These are phyloP conservation scores for Hippopotamyrus pictus DNA, from an alignment of 2,797 vertebrate genomes.

Conservation along the genomic window DNA sequence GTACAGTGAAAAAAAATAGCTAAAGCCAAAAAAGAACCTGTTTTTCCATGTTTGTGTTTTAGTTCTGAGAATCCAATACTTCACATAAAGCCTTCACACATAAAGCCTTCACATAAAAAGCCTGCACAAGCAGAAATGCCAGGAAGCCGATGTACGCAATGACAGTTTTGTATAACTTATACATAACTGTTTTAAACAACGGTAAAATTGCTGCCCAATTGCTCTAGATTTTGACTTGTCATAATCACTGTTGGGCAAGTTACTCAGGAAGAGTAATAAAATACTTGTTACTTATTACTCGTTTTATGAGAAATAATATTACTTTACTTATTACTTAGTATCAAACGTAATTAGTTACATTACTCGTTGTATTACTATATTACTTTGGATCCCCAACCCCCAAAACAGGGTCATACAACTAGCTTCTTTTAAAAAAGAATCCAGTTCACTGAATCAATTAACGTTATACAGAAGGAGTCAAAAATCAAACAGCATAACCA, in stretches of 20 bases:
- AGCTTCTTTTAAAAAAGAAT: neutral
- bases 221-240: neutral
- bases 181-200: neutral
- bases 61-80: neutral
- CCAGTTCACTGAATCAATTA: neutral
- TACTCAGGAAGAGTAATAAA: neutral
- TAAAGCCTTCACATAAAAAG: neutral
- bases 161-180: neutral
- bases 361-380: neutral
- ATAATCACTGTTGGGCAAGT: too few relatives aligned
- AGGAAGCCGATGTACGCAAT: neutral
- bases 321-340: neutral
- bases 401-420: neutral
- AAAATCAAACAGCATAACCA: neutral
- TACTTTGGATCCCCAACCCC: neutral
- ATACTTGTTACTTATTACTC: neutral
- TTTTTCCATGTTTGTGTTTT: neutral
- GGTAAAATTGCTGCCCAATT: neutral
- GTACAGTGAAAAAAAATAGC: neutral
- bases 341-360: neutral
- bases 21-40: neutral
- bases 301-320: neutral
- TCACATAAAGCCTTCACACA: neutral
- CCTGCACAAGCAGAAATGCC: neutral
- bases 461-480: neutral